Evolutionary conservation across 1,140 invertebrate species (phyloP), one percentile per base, ranked within the genome.

Genomic region (Euschistus heros): DNA sequence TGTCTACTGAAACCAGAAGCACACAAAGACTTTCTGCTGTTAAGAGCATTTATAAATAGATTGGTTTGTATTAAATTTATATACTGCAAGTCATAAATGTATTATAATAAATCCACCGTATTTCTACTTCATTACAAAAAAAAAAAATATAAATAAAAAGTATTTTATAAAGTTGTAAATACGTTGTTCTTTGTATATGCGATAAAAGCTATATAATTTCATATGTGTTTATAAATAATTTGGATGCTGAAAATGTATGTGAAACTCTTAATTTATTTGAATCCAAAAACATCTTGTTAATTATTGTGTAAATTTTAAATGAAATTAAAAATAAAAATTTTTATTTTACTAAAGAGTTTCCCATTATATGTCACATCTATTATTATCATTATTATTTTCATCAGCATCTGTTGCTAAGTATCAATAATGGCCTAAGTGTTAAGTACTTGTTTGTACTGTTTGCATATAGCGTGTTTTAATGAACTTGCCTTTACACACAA

Each of bases 371-470:
- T 27, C 55, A 27, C 55, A 59, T 27, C 24, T 24, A 22, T 22
- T 18, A 13, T n/a, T n/a, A n/a, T n/a, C n/a, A n/a, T n/a, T n/a
- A 50, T 20, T 50, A 6, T 22, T 20, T 20, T 6, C n/a, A 2
- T n/a, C 6, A 59, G 55, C 55, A 59, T 17, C 17, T 15, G 55
- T 27, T 59, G 55, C 55, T 59, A 59, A 24, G 26, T 33, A 59
- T 59, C 55, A 59, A 33, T 65, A 55, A 65, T 33, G 63, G 63
- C 63, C 63, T 65, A 65, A 65, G 63, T 64, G 62, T 65, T 20
- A 20, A 57, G 46, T 50, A 65, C 63, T 65, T 65, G 52, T 65
- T 65, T 44, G 33, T 24, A 46, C 30, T 33, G n/a, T 27, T 55
- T 55, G n/a, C 61, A 24, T 27, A 55, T 57, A 33, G 17, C 17